phyloP scores from a whole-genome alignment of 1,140 invertebrate species.

The Ruditapes philippinarum region DNA sequence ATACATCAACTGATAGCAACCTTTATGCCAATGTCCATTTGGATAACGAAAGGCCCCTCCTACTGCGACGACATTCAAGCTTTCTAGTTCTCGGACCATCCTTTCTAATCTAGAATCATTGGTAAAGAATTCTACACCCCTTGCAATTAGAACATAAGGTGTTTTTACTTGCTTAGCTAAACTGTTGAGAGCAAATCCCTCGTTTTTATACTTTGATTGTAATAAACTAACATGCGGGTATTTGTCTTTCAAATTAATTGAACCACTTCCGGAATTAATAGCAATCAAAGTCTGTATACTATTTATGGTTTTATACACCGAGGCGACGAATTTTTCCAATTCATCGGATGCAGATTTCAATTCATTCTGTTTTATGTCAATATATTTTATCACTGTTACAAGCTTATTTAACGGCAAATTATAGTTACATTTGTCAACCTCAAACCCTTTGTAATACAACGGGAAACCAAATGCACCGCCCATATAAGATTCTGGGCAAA shows the following conservation, averaged over 20 bases:
- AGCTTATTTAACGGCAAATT: slow-evolving; percentile 24
- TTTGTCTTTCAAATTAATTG: neutral
- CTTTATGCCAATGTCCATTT: slow-evolving; percentile 81
- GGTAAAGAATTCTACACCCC: slow-evolving; percentile 73
- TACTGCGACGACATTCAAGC: slow-evolving; percentile 69
- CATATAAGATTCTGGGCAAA: slow-evolving; percentile 67
- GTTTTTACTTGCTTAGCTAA: slow-evolving; percentile 73
- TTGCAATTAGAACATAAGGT: slow-evolving; percentile 79
- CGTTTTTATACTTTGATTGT: neutral
- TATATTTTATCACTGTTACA: slow-evolving; percentile 49
- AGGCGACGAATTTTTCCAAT: neutral
- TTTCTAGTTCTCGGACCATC: slow-evolving; percentile 77
- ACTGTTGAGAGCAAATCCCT: slow-evolving; percentile 73
- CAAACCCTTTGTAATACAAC: slow-evolving; percentile 71
- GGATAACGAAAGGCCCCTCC: slow-evolving; percentile 78
- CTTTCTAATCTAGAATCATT: slow-evolving; percentile 78
- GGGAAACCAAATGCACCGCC: slow-evolving; percentile 68
- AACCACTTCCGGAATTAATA: neutral
- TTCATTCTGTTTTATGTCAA: neutral
- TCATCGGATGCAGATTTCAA: neutral
- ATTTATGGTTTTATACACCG: neutral
- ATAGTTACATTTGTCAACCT: slow-evolving; percentile 57
- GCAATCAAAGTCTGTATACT: neutral
- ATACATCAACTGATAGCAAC: slow-evolving; percentile 79
- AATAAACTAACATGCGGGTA: neutral